Evolutionary conservation across 2,888 invertebrate genomes (phyloP).

Genomic region (Amphipoea lucens): DNA sequence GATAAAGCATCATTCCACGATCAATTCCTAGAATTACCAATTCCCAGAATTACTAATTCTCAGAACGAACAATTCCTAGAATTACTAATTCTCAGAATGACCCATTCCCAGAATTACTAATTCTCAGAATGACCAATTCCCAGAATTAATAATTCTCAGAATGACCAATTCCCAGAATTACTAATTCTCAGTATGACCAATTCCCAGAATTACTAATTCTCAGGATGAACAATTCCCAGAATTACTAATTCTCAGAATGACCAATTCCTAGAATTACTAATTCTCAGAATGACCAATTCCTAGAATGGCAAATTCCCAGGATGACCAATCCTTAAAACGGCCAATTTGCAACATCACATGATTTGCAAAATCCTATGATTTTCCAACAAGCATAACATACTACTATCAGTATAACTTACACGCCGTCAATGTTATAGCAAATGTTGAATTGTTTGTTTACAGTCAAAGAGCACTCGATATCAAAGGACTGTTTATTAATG

Average conservation of each 20-base stretch:
- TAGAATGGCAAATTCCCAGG: too few species aligned
- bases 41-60: not conserved
- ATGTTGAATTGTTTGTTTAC: slow-evolving; percentile 35
- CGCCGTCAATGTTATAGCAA: slow-evolving; percentile 3
- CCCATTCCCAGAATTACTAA: not conserved
- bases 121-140: too few species aligned
- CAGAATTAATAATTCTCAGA: not conserved
- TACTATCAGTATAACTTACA: not conserved
- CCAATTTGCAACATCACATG: too few species aligned
- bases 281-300: not conserved
- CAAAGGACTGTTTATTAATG: slow-evolving; percentile 50
- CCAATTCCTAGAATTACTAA: not conserved
- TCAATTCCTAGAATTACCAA: too few species aligned
- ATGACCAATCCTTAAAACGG: not conserved
- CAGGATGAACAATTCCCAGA: not conserved
- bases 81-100: not conserved
- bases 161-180: not conserved
- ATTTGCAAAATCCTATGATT: too few species aligned
- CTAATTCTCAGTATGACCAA: not conserved
- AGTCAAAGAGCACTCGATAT: slow-evolving; percentile 48
- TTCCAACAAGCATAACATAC: not conserved
- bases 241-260: not conserved
- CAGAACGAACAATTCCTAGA: not conserved
- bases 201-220: not conserved
- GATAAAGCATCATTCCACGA: not conserved